Base-by-base conservation (phyloP, 2,888 invertebrate genomes). In the Eupithecia abbreviata region DNA sequence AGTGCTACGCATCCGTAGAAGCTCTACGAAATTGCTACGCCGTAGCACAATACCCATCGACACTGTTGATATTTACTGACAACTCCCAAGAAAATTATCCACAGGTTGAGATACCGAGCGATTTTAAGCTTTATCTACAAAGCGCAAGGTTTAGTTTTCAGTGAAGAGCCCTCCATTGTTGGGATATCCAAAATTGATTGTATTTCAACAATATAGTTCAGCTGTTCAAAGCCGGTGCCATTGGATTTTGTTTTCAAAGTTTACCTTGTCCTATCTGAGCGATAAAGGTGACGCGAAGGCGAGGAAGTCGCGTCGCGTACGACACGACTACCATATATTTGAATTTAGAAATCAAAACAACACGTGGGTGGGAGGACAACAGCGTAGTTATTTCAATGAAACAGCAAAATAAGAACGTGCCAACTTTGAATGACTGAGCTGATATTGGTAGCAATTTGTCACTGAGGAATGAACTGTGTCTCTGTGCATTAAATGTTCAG, bases 21-120 rank as follows among this genome's bases (percentile, higher is more conserved):
- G 41, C 55, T 69, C 74, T 74, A 73, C 70, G 65, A 58, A 12
- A 70, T 70, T 12, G 70, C 74, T 74, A 74, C 70, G 70, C 41
- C 74, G 74, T 74, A 74, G 74, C 73, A 62, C 62, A 45, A 42
- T 65, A 71, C 49, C 42, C n/a, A 68, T 69, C n/a, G 7, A 55
- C 67, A 47, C 51, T 62, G 62, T 70, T 74, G 30, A 68, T 74
- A 62, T 70, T 74, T 68, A 69, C 68, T 62, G 41, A 74, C 43
- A 55, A 45, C 41, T 30, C 49, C 62, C 49, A 15, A 47, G 45
- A 47, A 70, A 70, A 65, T 70, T 62, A 74, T 18, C n/a, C 45
- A 10, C 30, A 55, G 41, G 5, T 18, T 12, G 51, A 12, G n/a
- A 10, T 15, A 41, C 13, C 42, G 30, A 42, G n/a, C 5, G 30